A percentile compares a stretch with the other conserved stretches of the same genome.
Conservation (phyloP, 2,888 invertebrate genomes). For the Lasius fuliginosus region DNA sequence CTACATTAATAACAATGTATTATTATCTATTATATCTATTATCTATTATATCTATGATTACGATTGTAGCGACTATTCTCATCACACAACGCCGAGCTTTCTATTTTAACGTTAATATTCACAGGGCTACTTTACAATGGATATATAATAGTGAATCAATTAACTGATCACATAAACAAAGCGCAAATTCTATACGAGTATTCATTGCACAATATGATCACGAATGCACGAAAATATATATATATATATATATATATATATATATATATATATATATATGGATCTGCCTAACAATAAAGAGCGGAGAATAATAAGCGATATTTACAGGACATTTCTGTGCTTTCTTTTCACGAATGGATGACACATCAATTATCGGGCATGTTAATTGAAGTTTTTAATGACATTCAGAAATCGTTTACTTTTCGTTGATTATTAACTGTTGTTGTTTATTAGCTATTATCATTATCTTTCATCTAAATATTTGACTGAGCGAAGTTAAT, state of each 20-base stretch:
- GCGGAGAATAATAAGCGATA: background rate
- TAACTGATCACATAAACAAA: slow-evolving; percentile 8
- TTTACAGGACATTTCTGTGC: background rate
- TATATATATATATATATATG: no score
- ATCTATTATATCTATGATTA: background rate
- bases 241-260: no score
- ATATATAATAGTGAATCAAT: slow-evolving; percentile 22
- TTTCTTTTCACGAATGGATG: slow-evolving; percentile 16
- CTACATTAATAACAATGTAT: background rate
- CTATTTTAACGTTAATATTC: slow-evolving; percentile 3
- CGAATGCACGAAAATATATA: no score
- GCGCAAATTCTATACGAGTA: slow-evolving; percentile 23
- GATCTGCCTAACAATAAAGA: slow-evolving; percentile 16
- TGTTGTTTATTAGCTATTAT: background rate
- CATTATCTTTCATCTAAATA: background rate
- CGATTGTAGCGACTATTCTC: background rate
- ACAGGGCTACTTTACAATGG: background rate
- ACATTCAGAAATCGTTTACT: slow-evolving; percentile 8
- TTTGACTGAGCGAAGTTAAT: background rate
- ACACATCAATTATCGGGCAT: slow-evolving; percentile 22
- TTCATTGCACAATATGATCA: background rate
- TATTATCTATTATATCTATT: background rate
- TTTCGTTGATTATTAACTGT: background rate
- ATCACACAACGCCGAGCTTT: background rate
- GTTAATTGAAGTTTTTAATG: slow-evolving; percentile 11